These are phyloP conservation scores for Phortica magna DNA, from an alignment of 2,888 invertebrate species.

Conservation along the genomic window DNA sequence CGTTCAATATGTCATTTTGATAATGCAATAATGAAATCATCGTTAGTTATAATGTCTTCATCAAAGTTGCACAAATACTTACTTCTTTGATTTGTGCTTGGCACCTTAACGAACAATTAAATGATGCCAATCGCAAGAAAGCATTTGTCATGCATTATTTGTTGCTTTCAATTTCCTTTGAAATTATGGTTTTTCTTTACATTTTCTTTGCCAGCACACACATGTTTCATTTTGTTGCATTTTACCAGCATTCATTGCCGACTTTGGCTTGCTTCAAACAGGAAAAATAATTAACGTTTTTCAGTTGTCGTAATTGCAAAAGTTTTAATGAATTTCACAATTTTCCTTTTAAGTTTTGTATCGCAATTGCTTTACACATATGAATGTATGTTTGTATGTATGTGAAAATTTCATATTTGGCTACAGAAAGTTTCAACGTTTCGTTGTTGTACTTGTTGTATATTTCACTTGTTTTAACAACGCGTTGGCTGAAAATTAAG, in stretches of 20 bases:
- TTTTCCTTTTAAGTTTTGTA: slow-evolving; percentile 19
- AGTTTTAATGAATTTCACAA: slow-evolving; percentile 64
- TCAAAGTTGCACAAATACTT: too few relatives aligned
- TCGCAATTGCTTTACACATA: neutral
- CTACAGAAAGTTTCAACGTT: neutral
- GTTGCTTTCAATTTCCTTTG: neutral
- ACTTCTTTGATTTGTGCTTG: too few relatives aligned
- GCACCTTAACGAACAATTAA: too few relatives aligned
- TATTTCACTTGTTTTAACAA: neutral
- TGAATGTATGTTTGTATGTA: neutral
- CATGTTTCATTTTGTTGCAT: slow-evolving; percentile 7
- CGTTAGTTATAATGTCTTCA: too few relatives aligned
- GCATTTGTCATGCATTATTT: too few relatives aligned
- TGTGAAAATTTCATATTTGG: slow-evolving; percentile 49
- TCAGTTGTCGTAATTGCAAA: slow-evolving; percentile 51
- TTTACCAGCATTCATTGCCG: slow-evolving; percentile 28
- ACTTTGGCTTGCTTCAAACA: slow-evolving; percentile 32
- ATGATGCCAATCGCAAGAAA: too few relatives aligned
- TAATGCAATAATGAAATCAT: neutral
- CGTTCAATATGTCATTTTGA: neutral
- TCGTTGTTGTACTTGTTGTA: neutral
- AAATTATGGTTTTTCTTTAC: neutral
- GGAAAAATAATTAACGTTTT: slow-evolving; percentile 61
- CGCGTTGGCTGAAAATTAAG: slow-evolving; percentile 10
- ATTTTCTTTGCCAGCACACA: neutral